A percentile compares a stretch with the other conserved stretches of the same genome.
These are phyloP conservation scores for Takifugu flavidus DNA, from an alignment of 2,113 vertebrate species.

Conservation along the genomic window DNA sequence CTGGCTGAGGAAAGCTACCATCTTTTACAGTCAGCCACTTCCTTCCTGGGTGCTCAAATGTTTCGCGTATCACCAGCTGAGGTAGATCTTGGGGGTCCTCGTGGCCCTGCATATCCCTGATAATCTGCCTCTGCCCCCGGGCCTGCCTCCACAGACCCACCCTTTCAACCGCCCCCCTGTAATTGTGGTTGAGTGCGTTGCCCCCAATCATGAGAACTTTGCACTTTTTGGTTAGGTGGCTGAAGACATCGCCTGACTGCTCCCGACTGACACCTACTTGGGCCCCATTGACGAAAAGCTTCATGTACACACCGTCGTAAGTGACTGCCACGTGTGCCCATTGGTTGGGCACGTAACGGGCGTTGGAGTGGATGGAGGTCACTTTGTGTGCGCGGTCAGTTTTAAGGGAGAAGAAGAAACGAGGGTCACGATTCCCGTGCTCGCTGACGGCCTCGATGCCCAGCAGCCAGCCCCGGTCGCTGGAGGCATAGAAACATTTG, in stretches of 20 bases:
- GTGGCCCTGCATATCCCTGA: conserved; percentile 83
- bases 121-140: conserved; percentile 86
- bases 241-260: conserved; percentile 94
- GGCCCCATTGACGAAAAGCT: conserved; percentile 92
- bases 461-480: conserved; percentile 95
- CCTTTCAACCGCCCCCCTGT: conserved; percentile 86
- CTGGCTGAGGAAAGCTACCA: conserved; percentile 80
- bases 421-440: conserved; percentile 92
- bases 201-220: conserved; percentile 96
- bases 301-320: conserved; percentile 89
- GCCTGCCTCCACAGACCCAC: conserved; percentile 89
- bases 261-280: conserved; percentile 90
- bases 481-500: conserved; percentile 97
- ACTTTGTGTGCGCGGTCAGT: conserved; percentile 95
- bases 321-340: conserved; percentile 91
- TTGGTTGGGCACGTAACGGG: conserved; percentile 87
- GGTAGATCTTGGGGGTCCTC: conserved; percentile 79
- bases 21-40: conserved; percentile 93
- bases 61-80: conserved; percentile 91
- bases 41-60: conserved; percentile 84
- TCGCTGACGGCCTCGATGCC: conserved; percentile 93
- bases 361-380: conserved; percentile 87
- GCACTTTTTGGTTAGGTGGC: conserved; percentile 90
- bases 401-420: conserved; percentile 97
- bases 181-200: conserved; percentile 90